phyloP scores from a whole-genome alignment of 2,113 vertebrate species.

The Phrynocephalus versicolor region DNA sequence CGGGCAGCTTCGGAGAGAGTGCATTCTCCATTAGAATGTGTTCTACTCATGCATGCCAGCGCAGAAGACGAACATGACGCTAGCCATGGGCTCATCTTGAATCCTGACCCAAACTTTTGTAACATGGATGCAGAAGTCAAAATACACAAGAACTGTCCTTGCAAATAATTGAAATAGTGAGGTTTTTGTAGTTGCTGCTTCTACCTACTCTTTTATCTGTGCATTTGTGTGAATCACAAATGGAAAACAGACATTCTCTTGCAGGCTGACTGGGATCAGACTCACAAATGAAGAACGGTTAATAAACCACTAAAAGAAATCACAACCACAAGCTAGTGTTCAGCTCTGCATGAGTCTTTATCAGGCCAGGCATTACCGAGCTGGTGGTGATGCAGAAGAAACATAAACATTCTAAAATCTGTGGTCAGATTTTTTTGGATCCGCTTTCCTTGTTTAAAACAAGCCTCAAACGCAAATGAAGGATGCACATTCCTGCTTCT shows the following conservation, averaged over 20 bases:
- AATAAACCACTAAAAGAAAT: too few species aligned
- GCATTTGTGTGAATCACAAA: not conserved
- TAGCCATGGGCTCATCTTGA: not conserved
- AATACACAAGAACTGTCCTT: not conserved
- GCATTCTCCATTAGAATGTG: not conserved
- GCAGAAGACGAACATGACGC: not conserved
- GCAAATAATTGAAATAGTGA: not conserved
- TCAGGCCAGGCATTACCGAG: too few species aligned
- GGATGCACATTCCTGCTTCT: not conserved
- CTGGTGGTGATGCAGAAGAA: too few species aligned
- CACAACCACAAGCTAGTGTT: too few species aligned
- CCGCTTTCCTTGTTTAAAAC: too few species aligned
- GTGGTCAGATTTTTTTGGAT: too few species aligned
- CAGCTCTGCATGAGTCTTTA: too few species aligned
- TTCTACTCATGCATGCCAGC: not conserved
- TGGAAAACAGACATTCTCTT: not conserved
- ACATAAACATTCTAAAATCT: too few species aligned
- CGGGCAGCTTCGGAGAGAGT: not conserved
- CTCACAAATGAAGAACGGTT: not conserved
- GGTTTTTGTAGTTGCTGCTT: not conserved
- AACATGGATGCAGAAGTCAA: not conserved
- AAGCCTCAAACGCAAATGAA: not conserved
- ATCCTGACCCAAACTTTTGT: not conserved
- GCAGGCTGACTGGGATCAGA: not conserved
- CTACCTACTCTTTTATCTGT: not conserved